These are phyloP conservation scores for Butorides virescens DNA, from an alignment of 2,113 vertebrate genomes.

Conservation along the genomic window DNA sequence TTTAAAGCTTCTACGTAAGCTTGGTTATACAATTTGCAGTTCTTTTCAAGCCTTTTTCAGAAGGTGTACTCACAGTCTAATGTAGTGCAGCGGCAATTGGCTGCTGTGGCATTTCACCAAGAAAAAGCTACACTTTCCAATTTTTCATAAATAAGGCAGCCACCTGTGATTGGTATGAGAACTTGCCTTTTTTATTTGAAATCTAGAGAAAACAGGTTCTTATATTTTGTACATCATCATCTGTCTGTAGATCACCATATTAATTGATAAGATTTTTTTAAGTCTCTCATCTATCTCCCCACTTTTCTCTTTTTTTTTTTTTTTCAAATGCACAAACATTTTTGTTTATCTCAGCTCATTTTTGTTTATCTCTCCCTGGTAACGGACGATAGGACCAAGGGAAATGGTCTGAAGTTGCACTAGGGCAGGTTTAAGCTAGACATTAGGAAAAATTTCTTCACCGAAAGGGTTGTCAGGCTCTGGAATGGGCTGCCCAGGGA, in stretches of 20 bases:
- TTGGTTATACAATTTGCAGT: neutral
- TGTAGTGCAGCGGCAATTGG: too few relatives aligned
- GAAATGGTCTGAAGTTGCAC: too few relatives aligned
- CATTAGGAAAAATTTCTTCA: too few relatives aligned
- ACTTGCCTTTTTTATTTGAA: neutral
- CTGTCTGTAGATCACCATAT: neutral
- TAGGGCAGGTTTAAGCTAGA: too few relatives aligned
- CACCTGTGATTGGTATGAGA: neutral
- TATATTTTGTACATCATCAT: neutral
- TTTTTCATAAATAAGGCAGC: neutral
- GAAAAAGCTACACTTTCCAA: neutral
- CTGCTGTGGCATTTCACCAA: neutral
- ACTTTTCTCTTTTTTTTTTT: neutral
- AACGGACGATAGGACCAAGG: too few relatives aligned
- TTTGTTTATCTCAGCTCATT: neutral
- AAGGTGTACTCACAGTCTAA: neutral
- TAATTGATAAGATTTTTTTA: neutral
- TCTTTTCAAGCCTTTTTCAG: neutral
- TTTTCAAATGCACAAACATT: neutral
- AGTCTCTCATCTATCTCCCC: neutral
- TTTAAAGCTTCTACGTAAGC: neutral
- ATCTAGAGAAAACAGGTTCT: neutral
- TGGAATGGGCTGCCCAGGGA: too few relatives aligned
- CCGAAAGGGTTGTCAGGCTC: too few relatives aligned
- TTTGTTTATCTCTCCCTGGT: too few relatives aligned